Evolutionary conservation across 2,113 vertebrate genomes (phyloP).

Genomic region (Corythornis madagascariensis): DNA sequence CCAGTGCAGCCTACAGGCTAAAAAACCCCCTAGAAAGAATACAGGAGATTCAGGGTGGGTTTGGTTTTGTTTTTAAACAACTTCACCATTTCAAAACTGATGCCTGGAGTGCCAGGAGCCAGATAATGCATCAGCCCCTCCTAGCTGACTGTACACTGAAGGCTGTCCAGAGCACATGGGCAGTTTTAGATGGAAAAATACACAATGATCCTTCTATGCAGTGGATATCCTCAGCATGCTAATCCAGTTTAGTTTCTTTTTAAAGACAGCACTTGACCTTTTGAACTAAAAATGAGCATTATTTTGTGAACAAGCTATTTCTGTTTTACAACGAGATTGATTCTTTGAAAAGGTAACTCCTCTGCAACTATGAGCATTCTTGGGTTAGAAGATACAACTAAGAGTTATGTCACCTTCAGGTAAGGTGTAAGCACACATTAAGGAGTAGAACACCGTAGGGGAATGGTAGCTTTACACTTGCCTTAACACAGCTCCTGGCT

Average conservation of each 20-base stretch:
- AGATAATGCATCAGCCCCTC: not conserved
- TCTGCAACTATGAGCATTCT: slow-evolving; percentile 71
- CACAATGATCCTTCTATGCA: not conserved
- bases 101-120: not conserved
- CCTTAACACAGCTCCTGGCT: not conserved
- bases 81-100: not conserved
- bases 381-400: slow-evolving; percentile 72
- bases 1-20: not conserved
- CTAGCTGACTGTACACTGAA: not conserved
- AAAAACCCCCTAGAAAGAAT: not conserved
- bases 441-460: not conserved
- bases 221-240: not conserved
- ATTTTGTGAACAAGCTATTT: not conserved
- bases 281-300: not conserved
- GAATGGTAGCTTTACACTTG: not conserved
- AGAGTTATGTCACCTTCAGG: slow-evolving; percentile 69
- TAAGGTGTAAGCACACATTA: not conserved
- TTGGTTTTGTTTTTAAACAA: not conserved
- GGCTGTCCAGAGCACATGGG: not conserved
- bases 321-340: slow-evolving; percentile 34
- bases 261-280: not conserved
- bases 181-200: not conserved
- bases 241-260: not conserved
- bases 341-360: slow-evolving; percentile 72
- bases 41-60: not conserved